Evolutionary conservation across 1,140 invertebrate species (phyloP), one percentile per base, ranked within the genome.

Genomic region (Drosophila suzukii): DNA sequence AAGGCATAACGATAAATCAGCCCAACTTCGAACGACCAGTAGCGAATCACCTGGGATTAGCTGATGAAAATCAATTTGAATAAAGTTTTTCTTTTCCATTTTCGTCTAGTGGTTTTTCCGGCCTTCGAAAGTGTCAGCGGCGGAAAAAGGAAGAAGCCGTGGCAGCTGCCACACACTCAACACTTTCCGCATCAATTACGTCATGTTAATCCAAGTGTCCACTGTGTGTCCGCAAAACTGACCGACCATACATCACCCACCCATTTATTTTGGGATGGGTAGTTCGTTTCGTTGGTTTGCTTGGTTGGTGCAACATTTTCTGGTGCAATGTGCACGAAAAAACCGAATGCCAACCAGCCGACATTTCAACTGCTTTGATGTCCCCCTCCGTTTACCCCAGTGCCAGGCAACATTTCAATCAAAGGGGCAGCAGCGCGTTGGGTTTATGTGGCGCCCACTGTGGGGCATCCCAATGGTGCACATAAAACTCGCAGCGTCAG

Each of bases 201-300:
- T 89, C 84, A 89, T 89, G 84, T 90, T 90, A 90, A 90, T 86
- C 86, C 86, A 65, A 88, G 81, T 91, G 89, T 91, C 89, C 89
- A 91, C 89, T 91, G 81, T 81, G 75, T 91, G 89, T 91, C 89
- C 89, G 89, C 89, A 91, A 91, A 77, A 77, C 81, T 91, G 89
- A 91, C 89, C 89, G 84, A 91, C 84, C 86, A 90, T 90, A 90
- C 86, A 90, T 90, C 86, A 90, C 81, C 71, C 38, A 58, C 61
- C 38, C 6, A 57, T 27, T 34, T 10, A 53, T 27, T 27, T 55
- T 55, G 24, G 41, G 13, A 32, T 20, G 53, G 46, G 20, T 39
- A 20, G 20, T 20, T 20, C 20, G 55, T 27, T 34, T 50, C 53
- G 24, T 74, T 39, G 38, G 60, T 24, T 34, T 38, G 57, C 53